Evolutionary conservation across 2,113 vertebrate genomes (phyloP).

Genomic region (Thamnaconus septentrionalis): DNA sequence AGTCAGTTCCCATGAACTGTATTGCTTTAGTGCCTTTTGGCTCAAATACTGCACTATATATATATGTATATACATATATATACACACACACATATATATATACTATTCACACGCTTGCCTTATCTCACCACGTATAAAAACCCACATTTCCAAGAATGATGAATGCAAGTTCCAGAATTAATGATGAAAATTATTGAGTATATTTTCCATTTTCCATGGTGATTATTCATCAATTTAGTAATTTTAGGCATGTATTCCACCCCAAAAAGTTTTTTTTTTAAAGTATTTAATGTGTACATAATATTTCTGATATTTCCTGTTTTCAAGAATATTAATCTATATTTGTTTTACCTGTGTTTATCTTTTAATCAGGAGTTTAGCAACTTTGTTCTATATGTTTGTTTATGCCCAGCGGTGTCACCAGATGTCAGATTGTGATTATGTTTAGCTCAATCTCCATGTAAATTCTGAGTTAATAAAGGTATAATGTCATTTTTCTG

Average conservation of each 20-base stretch:
- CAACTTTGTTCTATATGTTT: no score
- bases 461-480: background rate
- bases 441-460: constrained; percentile 12
- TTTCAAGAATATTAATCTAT: constrained; percentile 18
- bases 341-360: background rate
- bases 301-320: constrained; percentile 12
- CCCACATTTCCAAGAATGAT: no score
- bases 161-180: no score
- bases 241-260: background rate
- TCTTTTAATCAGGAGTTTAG: background rate
- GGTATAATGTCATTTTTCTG: no score
- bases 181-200: no score
- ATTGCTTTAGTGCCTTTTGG: constrained; percentile 32
- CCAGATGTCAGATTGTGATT: constrained; percentile 9
- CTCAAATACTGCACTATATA: constrained; percentile 32
- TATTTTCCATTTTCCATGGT: no score
- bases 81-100: no score
- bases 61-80: constrained; percentile 6
- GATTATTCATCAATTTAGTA: constrained; percentile 19
- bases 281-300: constrained; percentile 32
- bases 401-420: background rate
- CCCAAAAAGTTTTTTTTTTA: constrained; percentile 16
- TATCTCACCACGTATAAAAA: constrained; percentile 21
- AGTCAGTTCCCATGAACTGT: constrained; percentile 10
- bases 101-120: constrained; percentile 37